These are phyloP conservation scores for Plebejus argus DNA, from an alignment of 2,888 invertebrate species.

Conservation along the genomic window DNA sequence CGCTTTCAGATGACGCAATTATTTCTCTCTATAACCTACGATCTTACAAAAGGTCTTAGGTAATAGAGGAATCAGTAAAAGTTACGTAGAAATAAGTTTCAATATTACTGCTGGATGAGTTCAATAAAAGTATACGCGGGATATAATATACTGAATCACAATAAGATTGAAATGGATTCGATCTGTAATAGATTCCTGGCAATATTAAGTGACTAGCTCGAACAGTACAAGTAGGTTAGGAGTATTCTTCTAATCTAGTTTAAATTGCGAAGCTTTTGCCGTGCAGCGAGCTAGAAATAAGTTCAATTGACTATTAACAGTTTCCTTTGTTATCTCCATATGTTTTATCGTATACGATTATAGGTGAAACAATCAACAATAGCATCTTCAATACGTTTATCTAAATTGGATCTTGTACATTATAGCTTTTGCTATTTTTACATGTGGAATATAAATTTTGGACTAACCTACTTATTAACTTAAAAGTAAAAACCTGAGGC, in stretches of 20 bases:
- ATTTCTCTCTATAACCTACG: background rate
- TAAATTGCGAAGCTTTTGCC: constrained; percentile 56
- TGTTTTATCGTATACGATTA: constrained; percentile 44
- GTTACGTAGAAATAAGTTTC: background rate
- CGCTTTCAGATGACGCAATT: background rate
- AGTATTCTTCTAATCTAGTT: constrained; percentile 58
- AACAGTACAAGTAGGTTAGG: constrained; percentile 41
- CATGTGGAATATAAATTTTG: too few species aligned
- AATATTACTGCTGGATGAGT: background rate
- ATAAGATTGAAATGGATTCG: constrained; percentile 22
- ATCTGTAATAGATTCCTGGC: constrained; percentile 39
- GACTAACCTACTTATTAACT: too few species aligned
- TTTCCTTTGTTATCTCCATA: constrained; percentile 55
- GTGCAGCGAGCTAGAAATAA: constrained; percentile 64
- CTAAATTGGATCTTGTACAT: background rate
- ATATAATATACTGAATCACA: constrained; percentile 5
- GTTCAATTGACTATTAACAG: constrained; percentile 72
- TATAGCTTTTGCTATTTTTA: background rate
- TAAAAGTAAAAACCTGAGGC: background rate
- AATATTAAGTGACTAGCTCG: constrained; percentile 39
- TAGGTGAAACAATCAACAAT: background rate
- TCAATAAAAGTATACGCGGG: constrained; percentile 3
- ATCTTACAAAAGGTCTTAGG: background rate
- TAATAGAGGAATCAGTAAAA: constrained; percentile 14
- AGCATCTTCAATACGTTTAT: background rate